A percentile compares a stretch with the other conserved stretches of the same genome.
phyloP scores from a whole-genome alignment of 2,888 invertebrate genomes.

The Phaedon cochleariae region DNA sequence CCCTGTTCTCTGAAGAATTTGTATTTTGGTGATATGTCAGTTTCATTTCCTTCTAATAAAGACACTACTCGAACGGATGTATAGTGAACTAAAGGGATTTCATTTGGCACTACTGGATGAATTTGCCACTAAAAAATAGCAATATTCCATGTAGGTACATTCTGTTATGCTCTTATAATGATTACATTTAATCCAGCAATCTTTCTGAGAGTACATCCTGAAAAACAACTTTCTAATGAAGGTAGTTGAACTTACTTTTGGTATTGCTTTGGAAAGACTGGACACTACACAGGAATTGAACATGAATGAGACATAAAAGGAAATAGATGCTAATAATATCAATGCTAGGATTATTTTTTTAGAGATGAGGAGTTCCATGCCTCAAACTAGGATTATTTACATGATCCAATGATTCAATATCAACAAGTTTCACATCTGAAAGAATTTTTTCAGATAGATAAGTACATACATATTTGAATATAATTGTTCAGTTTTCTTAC shows the following conservation, averaged over 20 bases:
- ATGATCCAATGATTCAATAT: slow-evolving; percentile 17
- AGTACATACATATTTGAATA: too few species aligned
- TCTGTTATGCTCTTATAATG: too few species aligned
- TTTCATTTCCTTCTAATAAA: slow-evolving; percentile 65
- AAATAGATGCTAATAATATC: slow-evolving; percentile 61
- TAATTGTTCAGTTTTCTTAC: too few species aligned
- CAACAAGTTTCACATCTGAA: slow-evolving; percentile 33
- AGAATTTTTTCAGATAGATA: background rate
- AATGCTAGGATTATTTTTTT: slow-evolving; percentile 57
- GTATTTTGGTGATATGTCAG: slow-evolving; percentile 72
- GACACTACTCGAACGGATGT: slow-evolving; percentile 69
- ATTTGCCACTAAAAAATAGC: slow-evolving; percentile 62
- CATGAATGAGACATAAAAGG: slow-evolving; percentile 68
- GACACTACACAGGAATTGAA: slow-evolving; percentile 69
- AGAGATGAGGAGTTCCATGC: slow-evolving; percentile 57
- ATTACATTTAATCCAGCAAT: too few species aligned
- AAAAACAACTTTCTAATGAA: too few species aligned
- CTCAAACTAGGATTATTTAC: slow-evolving; percentile 18
- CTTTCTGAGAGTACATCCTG: too few species aligned
- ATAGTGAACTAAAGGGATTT: slow-evolving; percentile 55
- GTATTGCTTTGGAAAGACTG: slow-evolving; percentile 65
- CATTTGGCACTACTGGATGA: slow-evolving; percentile 62
- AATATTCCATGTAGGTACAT: slow-evolving; percentile 26
- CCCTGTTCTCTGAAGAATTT: slow-evolving; percentile 74
- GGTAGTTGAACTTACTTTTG: slow-evolving; percentile 67